Evolutionary conservation across 1,140 invertebrate species (phyloP).

Genomic region (Augochlora pura): DNA sequence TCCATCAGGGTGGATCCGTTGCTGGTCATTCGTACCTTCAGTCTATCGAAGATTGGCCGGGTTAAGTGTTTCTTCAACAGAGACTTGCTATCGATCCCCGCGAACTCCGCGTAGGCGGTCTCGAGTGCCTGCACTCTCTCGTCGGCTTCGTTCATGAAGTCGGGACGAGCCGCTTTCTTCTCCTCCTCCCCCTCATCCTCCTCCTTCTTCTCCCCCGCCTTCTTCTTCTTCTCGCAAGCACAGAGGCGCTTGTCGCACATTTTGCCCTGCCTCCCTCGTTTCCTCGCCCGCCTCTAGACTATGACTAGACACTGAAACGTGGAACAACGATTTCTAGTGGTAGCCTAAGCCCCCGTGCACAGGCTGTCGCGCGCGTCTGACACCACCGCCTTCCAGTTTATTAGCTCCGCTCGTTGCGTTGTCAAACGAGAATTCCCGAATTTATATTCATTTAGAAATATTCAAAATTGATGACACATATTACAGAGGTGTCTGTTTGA

Average conservation of each 20-base stretch:
- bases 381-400: no score
- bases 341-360: no score
- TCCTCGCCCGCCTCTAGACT: background rate
- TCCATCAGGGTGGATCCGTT: slow-evolving; percentile 84
- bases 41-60: slow-evolving; percentile 83
- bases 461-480: no score
- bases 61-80: slow-evolving; percentile 88
- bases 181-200: slow-evolving; percentile 38
- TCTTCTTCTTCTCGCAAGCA: slow-evolving; percentile 57
- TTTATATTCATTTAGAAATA: no score
- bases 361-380: no score
- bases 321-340: background rate
- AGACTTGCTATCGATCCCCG: slow-evolving; percentile 77
- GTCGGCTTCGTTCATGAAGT: slow-evolving; percentile 14
- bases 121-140: slow-evolving; percentile 39
- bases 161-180: background rate
- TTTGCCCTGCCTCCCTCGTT: slow-evolving; percentile 22
- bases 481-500: no score
- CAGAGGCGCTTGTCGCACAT: slow-evolving; percentile 73
- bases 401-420: no score
- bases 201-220: background rate
- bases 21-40: slow-evolving; percentile 83
- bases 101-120: slow-evolving; percentile 55
- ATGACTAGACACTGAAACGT: background rate
- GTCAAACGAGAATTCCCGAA: no score